A percentile compares a stretch with the other conserved stretches of the same genome.
Evolutionary conservation across 1,140 invertebrate genomes (phyloP).

Genomic region (Pseudomyrmex pallidus): DNA sequence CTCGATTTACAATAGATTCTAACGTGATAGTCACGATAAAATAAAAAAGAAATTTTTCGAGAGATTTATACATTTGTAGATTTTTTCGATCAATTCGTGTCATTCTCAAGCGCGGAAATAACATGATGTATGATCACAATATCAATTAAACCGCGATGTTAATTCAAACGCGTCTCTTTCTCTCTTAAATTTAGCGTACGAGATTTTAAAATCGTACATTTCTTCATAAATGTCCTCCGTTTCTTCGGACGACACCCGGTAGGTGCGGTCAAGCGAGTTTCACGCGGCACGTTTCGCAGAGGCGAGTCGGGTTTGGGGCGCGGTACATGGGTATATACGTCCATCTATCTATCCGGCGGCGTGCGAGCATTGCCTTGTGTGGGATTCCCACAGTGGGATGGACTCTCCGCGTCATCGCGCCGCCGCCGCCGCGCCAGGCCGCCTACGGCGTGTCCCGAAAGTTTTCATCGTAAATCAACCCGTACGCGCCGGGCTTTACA

Average conservation of each 20-base stretch:
- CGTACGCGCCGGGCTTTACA: slow-evolving; percentile 56
- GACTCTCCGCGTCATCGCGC: slow-evolving; percentile 52
- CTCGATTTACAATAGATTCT: too few species aligned
- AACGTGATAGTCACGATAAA: too few species aligned
- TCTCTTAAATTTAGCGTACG: not conserved
- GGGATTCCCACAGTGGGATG: slow-evolving; percentile 51
- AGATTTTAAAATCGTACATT: not conserved
- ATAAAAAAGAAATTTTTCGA: not conserved
- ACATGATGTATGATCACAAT: slow-evolving; percentile 15
- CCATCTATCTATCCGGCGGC: slow-evolving; percentile 69
- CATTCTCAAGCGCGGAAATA: not conserved
- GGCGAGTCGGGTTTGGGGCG: slow-evolving; percentile 66
- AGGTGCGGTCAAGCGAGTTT: slow-evolving; percentile 66
- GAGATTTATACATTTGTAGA: slow-evolving; percentile 36
- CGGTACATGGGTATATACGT: slow-evolving; percentile 50
- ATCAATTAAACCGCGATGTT: slow-evolving; percentile 4
- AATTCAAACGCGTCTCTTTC: too few species aligned
- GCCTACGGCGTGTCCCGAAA: slow-evolving; percentile 79
- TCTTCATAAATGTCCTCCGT: not conserved
- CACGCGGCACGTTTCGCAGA: slow-evolving; percentile 76
- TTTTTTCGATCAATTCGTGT: slow-evolving; percentile 14
- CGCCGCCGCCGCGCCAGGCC: slow-evolving; percentile 64
- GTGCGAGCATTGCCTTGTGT: slow-evolving; percentile 65
- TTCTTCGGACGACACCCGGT: slow-evolving; percentile 64
- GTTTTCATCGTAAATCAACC: slow-evolving; percentile 82